A percentile compares a stretch with the other conserved stretches of the same genome.
Conservation (phyloP, 2,113 vertebrate genomes). For the Archocentrus centrarchus region DNA sequence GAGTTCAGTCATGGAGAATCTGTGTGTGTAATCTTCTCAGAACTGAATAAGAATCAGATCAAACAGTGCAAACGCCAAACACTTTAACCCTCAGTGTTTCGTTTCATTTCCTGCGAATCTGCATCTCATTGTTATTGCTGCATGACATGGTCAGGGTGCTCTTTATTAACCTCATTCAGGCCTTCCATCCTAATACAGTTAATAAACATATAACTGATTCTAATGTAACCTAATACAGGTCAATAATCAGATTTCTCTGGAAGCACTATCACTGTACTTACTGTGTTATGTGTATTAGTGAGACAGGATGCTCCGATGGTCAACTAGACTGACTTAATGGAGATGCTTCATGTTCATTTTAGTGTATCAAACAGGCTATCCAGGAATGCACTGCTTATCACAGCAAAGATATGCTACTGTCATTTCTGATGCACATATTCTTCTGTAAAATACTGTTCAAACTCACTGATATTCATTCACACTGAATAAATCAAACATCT, state of each 20-base stretch:
- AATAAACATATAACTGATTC: slow-evolving; percentile 2
- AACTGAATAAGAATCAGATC: not conserved
- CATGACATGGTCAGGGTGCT: not conserved
- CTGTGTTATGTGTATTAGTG: not conserved
- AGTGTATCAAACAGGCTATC: too few relatives aligned
- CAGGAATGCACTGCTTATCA: not conserved
- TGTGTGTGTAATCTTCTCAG: not conserved
- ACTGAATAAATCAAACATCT: not conserved
- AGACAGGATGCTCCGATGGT: not conserved
- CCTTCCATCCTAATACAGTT: not conserved
- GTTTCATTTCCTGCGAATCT: not conserved
- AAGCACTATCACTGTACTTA: not conserved
- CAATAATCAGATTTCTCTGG: not conserved
- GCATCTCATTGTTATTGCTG: not conserved
- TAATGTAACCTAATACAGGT: not conserved
- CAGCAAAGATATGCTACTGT: not conserved
- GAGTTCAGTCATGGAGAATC: not conserved
- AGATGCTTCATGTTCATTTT: not conserved
- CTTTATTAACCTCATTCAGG: not conserved
- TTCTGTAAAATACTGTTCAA: too few relatives aligned
- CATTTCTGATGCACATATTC: not conserved
- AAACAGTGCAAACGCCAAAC: not conserved
- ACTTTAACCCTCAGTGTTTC: not conserved
- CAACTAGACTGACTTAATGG: not conserved
- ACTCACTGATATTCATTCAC: not conserved